phyloP scores from a whole-genome alignment of 2,797 vertebrate genomes.

The Pachyuromys duprasi region DNA sequence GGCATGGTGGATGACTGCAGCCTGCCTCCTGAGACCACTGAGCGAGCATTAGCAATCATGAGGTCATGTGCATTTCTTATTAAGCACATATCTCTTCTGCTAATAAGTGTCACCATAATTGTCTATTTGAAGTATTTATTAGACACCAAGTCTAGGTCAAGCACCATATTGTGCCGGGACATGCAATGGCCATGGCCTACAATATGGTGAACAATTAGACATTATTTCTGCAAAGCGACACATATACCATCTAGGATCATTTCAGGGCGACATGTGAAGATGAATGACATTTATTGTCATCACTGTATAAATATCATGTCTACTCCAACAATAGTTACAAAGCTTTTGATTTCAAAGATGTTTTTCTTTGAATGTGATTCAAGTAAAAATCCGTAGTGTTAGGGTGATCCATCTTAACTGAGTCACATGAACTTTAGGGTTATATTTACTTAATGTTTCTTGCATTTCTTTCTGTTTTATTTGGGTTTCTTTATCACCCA shows the following conservation, averaged over 20 bases:
- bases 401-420: not conserved
- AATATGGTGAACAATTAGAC: not conserved
- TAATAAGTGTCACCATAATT: slow-evolving; percentile 19
- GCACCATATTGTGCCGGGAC: not conserved
- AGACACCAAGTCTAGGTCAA: not conserved
- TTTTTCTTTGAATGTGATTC: slow-evolving; percentile 19
- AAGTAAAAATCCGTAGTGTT: not conserved
- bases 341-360: slow-evolving; percentile 54
- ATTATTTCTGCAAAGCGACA: not conserved
- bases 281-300: slow-evolving; percentile 56
- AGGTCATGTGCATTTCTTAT: slow-evolving; percentile 26
- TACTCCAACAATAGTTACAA: not conserved
- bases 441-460: not conserved
- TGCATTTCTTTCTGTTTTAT: too few species aligned
- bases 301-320: not conserved
- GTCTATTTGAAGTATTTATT: not conserved
- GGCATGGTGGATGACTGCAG: not conserved
- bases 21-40: not conserved
- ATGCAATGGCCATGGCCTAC: not conserved
- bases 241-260: not conserved
- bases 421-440: not conserved
- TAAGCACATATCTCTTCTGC: slow-evolving; percentile 7
- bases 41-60: not conserved
- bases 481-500: too few species aligned
- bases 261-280: not conserved